Evolutionary conservation across 1,140 invertebrate species (phyloP), one percentile per base, ranked within the genome.

Genomic region (Eubasilissa regina): DNA sequence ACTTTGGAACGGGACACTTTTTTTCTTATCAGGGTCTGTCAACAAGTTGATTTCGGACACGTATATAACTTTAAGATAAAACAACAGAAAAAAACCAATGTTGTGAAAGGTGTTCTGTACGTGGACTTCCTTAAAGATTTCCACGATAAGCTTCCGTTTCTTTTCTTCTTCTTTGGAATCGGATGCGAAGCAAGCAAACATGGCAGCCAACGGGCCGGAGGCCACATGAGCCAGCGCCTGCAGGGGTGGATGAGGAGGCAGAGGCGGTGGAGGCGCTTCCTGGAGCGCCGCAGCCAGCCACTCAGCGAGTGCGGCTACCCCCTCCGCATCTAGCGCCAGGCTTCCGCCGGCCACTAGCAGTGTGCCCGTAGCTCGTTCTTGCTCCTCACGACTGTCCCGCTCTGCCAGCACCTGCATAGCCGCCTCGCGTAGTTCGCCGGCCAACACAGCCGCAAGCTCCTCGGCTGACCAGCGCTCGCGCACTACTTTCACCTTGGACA

Each of bases 61-160:
- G 75, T 87, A 89, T 43, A 85, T 86, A 64, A 89, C 86, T 85
- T 87, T 89, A 64, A 89, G 84, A 81, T 89, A 89, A 84, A 88
- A 98, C 19, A 98, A 88, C 58, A 98, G 89, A 81, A 95, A 91
- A 86, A 97, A 98, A 70, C 97, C 97, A 74, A 96, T 91, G 84
- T 91, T 91, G 4, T 94, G 91, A 84, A 95, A 92, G 83, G 91
- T 87, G 80, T 87, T 87, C 85, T 94, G 92, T 58, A 79, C 79
- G 78, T 89, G 89, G 89, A 97, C 94, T 88, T 94, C 96, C 83
- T 92, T 94, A 55, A 95, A 90, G 62, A 94, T 89, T 84, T 93
- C 92, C 80, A 95, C 90, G 80, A 95, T 87, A 70, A 94, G 89
- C 86, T 95, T 94, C 84, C 93, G 91, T 77, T 93, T 91, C 80